phyloP scores from a whole-genome alignment of 2,888 invertebrate genomes.

The Eudemis profundana region DNA sequence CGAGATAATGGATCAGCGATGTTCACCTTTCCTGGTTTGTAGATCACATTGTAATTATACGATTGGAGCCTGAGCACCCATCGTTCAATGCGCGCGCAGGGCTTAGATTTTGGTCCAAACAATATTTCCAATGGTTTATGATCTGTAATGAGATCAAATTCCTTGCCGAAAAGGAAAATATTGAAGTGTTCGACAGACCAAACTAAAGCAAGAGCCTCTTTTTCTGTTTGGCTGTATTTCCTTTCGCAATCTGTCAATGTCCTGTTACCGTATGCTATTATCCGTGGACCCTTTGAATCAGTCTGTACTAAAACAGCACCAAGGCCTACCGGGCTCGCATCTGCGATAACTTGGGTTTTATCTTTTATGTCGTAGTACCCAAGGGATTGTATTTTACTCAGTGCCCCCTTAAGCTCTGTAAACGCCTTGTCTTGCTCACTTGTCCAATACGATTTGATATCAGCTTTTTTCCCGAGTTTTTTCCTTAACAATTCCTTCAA shows the following conservation, averaged over 20 bases:
- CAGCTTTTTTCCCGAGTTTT: background rate
- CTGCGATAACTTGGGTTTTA: conserved; percentile 5
- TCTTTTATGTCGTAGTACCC: background rate
- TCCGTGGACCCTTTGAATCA: background rate
- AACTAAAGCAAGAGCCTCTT: conserved; percentile 51
- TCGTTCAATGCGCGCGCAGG: conserved; percentile 51
- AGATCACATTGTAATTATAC: conserved; percentile 47
- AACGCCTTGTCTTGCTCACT: background rate
- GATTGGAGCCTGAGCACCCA: conserved; percentile 51
- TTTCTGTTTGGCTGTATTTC: conserved; percentile 46
- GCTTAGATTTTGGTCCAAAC: conserved; percentile 50
- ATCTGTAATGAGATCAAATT: conserved; percentile 56
- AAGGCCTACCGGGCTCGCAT: conserved; percentile 1
- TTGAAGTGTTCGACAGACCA: conserved; percentile 63
- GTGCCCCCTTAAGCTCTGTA: background rate
- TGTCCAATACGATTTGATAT: background rate
- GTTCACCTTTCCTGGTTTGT: conserved; percentile 50
- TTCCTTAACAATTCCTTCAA: background rate
- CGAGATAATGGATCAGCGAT: conserved; percentile 56
- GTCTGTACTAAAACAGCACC: background rate
- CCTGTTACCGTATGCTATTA: conserved; percentile 11
- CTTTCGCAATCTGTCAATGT: background rate
- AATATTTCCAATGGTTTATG: conserved; percentile 56
- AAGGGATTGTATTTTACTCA: background rate
- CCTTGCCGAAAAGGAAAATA: conserved; percentile 61